Evolutionary conservation across 2,113 vertebrate species (phyloP), one percentile per base, ranked within the genome.

Genomic region (Megaceryle maxima): DNA sequence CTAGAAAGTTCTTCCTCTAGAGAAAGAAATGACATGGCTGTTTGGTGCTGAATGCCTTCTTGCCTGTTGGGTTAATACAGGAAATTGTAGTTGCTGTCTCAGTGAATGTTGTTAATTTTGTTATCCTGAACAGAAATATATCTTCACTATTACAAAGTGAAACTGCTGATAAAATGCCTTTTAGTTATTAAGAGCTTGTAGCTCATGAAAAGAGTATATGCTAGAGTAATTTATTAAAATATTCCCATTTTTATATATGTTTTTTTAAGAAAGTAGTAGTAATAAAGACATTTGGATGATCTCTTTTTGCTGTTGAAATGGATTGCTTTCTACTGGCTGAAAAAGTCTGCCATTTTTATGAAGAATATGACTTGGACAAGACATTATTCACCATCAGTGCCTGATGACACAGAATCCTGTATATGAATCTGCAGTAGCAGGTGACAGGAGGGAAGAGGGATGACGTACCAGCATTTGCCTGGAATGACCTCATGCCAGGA

Each of bases 101-200:
- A 6, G 60, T 92, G 72, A 91, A 19, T 46, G 41, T 75, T 68
- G 89, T 51, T 85, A 67, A 14, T 37, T 87, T 93, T 88, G 55
- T 83, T 93, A 77, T 76, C 39, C 77, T 89, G 46, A 66, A 94
- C 78, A 39, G 82, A 80, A 82, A 87, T 59, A 6, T 3, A 44
- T 72, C 39, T 80, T 87, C 74, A 63, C 60, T 94, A 50, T 72
- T 83, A 44, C 37, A 60, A 87, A 90, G 79, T n/a, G 39, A 89
- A 94, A 94, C 43, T 64, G 37, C 79, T 95, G 78, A 83, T 92
- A 83, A 95, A 94, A 91, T 67, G 25, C 29, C 33, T 92, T 81
- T 90, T 87, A 94, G 76, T 94, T 84, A 87, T 91, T 90, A 87
- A 87, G 60, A 64, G 16, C 21, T 64, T 74, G 16, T 73, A 79